A percentile compares a stretch with the other conserved stretches of the same genome.
Conservation (phyloP, 2,888 invertebrate genomes). For the Melanostoma mellinum region DNA sequence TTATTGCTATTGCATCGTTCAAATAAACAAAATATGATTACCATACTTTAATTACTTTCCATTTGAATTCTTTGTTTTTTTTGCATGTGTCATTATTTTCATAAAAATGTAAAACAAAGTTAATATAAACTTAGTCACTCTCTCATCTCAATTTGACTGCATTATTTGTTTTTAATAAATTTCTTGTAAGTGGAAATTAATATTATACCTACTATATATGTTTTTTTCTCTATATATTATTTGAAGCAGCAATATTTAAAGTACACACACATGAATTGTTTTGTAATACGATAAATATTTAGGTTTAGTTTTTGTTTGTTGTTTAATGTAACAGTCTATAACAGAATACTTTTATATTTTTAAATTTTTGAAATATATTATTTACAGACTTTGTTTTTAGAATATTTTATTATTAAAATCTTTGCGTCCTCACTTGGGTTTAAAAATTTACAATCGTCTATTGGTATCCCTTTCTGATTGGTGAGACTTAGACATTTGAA, state of each 20-base stretch:
- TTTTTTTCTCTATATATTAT: slow-evolving; percentile 27
- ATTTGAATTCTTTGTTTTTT: background rate
- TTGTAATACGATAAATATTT: slow-evolving; percentile 42
- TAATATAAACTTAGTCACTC: slow-evolving; percentile 48
- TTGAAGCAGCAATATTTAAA: slow-evolving; percentile 53
- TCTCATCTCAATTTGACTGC: background rate
- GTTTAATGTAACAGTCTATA: slow-evolving; percentile 50
- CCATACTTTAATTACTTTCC: background rate
- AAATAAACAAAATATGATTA: background rate
- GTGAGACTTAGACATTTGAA: slow-evolving; percentile 18
- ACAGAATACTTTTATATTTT: slow-evolving; percentile 38
- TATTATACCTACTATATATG: background rate
- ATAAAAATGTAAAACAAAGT: background rate
- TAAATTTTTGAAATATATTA: slow-evolving; percentile 15
- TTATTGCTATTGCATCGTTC: background rate
- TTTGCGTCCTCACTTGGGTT: slow-evolving; percentile 3
- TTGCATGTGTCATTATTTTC: background rate
- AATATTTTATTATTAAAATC: slow-evolving; percentile 5
- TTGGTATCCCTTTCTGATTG: slow-evolving; percentile 10
- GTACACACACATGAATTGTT: slow-evolving; percentile 49
- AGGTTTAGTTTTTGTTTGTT: slow-evolving; percentile 35
- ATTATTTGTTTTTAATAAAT: slow-evolving; percentile 4
- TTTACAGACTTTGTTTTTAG: slow-evolving; percentile 30
- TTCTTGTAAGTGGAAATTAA: slow-evolving; percentile 22
- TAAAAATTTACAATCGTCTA: slow-evolving; percentile 46